Conservation (phyloP, 1,140 invertebrate genomes). For the Gyrodactylus salaris region DNA sequence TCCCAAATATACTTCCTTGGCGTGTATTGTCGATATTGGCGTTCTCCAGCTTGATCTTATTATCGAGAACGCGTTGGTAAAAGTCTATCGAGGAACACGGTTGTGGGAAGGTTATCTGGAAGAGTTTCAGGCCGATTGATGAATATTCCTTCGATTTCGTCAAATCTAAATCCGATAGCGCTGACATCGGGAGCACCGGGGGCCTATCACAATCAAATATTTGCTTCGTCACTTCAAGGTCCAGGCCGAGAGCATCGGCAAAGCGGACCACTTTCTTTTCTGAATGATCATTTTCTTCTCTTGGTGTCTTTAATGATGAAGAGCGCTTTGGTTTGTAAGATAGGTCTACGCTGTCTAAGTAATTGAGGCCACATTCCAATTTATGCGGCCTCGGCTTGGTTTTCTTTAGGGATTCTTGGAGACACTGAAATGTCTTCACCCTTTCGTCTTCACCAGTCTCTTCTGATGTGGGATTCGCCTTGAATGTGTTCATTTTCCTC, state of each 20-base stretch:
- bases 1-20: constrained; percentile 35
- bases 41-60: constrained; percentile 47
- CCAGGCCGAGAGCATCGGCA: constrained; percentile 59
- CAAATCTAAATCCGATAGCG: constrained; percentile 14
- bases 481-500: too few species aligned
- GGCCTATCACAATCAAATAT: constrained; percentile 16
- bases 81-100: constrained; percentile 39
- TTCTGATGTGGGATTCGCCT: too few species aligned
- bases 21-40: constrained; percentile 22
- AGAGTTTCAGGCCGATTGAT: constrained; percentile 9
- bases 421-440: not conserved
- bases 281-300: constrained; percentile 32
- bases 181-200: constrained; percentile 17
- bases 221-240: constrained; percentile 46
- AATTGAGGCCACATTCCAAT: too few species aligned
- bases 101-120: constrained; percentile 40
- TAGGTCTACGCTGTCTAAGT: too few species aligned
- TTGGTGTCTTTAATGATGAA: constrained; percentile 47
- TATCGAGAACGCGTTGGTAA: constrained; percentile 33
- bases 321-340: constrained; percentile 11
- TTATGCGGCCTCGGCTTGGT: too few species aligned
- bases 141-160: constrained; percentile 12
- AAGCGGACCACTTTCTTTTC: constrained; percentile 71
- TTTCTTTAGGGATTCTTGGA: not conserved
- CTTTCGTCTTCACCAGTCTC: not conserved